Evolutionary conservation across 2,888 invertebrate species (phyloP), one percentile per base, ranked within the genome.

Genomic region (Tyria jacobaeae): DNA sequence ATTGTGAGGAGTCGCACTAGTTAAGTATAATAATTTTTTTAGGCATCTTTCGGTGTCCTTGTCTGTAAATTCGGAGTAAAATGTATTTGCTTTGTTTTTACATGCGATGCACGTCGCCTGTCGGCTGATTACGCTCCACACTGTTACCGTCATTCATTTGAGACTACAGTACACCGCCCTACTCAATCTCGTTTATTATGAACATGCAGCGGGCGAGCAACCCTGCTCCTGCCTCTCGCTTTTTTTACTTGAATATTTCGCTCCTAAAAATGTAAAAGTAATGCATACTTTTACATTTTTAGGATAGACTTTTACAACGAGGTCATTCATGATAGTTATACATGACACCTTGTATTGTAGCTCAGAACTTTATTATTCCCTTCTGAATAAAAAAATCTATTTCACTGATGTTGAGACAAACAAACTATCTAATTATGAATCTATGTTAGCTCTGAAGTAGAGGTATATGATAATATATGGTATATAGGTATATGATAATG

Each of bases 161-260:
- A 84, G 87, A 87, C 86, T 86, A 82, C 74, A 73, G 83, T 77
- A 82, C 89, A 83, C 84, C 87, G 86, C 89, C 89, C 89, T 86
- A 88, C 91, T 92, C 92, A 90, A 91, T 91, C 90, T 91, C 89
- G 89, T 92, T 91, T 89, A 92, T 92, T 91, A 92, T 89, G 88
- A 89, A 89, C 91, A 87, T 86, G 89, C 89, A 88, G 75, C 86
- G 80, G 79, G 80, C 84, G 73, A 76, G 73, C 78, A 78, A 68
- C 76, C 80, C 85, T 80, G 83, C 84, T 75, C 80, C 85, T 80
- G 83, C 84, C 84, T 82, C 86, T 83, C 83, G 83, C 81, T 87
- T 89, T 89, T 90, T 85, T 86, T 85, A 90, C 89, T 87, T 86
- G 84, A 86, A 89, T 89, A 88, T 89, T 89, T 87, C 76, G 83